Evolutionary conservation across 2,113 vertebrate genomes (phyloP).

Genomic region (Lipophrys pholis): DNA sequence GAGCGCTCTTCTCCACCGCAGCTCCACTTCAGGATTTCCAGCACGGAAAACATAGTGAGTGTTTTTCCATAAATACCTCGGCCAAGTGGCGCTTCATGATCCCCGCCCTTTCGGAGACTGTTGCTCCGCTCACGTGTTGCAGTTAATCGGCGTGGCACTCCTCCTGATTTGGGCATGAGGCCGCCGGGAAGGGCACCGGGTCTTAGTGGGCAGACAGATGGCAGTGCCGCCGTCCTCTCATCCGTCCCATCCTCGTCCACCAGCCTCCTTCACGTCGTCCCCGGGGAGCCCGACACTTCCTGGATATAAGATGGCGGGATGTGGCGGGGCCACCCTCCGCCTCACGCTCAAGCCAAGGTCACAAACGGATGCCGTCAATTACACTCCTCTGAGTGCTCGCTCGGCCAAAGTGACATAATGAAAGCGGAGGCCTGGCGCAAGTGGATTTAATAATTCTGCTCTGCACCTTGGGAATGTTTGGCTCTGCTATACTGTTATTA

Average conservation of each 20-base stretch:
- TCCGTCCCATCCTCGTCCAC: slow-evolving; percentile 34
- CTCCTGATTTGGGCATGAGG: slow-evolving; percentile 74
- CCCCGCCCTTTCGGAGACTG: slow-evolving; percentile 31
- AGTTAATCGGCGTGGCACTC: slow-evolving; percentile 69
- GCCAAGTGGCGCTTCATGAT: slow-evolving; percentile 36
- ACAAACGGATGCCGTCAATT: slow-evolving; percentile 74
- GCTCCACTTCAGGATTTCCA: slow-evolving; percentile 47
- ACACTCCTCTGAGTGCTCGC: slow-evolving; percentile 55
- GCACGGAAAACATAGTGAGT: slow-evolving; percentile 20
- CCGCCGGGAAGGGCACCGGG: slow-evolving; percentile 75
- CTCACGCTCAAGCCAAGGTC: slow-evolving; percentile 70
- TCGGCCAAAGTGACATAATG: slow-evolving; percentile 67
- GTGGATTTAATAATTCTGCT: slow-evolving; percentile 65
- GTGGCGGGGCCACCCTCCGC: slow-evolving; percentile 1
- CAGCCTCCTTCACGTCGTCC: slow-evolving; percentile 43
- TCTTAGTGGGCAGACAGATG: slow-evolving; percentile 83
- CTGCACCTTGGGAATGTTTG: slow-evolving; percentile 35
- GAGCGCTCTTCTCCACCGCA: slow-evolving; percentile 14
- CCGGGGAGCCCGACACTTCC: slow-evolving; percentile 39
- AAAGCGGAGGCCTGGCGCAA: slow-evolving; percentile 53
- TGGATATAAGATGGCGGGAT: slow-evolving; percentile 55
- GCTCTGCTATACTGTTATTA: slow-evolving; percentile 65
- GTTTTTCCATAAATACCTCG: slow-evolving; percentile 44
- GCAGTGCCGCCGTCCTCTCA: slow-evolving; percentile 61
- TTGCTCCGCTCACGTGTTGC: slow-evolving; percentile 46